Conservation (phyloP, 37 sponge, comb jelly and placozoan genomes). For the Bolinopsis microptera region DNA sequence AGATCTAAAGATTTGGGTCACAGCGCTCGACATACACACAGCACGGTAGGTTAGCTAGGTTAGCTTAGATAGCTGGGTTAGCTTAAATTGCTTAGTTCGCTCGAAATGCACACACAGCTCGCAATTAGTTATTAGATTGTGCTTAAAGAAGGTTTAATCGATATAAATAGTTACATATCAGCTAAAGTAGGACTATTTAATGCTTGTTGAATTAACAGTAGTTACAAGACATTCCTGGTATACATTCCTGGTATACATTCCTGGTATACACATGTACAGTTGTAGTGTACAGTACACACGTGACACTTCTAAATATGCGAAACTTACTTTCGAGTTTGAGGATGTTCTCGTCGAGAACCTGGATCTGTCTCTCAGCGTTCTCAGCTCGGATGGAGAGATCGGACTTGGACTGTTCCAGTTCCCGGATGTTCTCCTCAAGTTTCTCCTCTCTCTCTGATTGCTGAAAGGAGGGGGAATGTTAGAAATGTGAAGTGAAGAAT, state of each 20-base stretch:
- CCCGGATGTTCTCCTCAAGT: slow-evolving; percentile 39
- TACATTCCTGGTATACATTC: background rate
- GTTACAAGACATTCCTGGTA: too few relatives aligned
- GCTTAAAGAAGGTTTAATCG: background rate
- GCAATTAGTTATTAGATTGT: background rate
- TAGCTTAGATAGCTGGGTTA: too few relatives aligned
- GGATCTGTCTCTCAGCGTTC: slow-evolving; percentile 64
- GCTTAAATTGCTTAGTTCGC: background rate
- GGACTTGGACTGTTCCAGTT: background rate
- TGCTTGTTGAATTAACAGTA: background rate
- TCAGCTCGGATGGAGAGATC: slow-evolving; percentile 63
- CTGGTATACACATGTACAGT: background rate
- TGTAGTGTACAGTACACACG: background rate
- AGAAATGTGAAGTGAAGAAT: background rate
- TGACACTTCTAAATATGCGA: background rate
- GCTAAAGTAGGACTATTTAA: background rate
- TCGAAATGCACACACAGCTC: background rate
- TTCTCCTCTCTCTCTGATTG: slow-evolving; percentile 52
- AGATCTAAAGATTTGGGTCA: background rate
- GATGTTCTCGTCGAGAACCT: slow-evolving; percentile 61
- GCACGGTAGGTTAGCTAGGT: too few relatives aligned
- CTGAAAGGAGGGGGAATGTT: background rate
- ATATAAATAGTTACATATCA: background rate
- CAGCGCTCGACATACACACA: too few relatives aligned
- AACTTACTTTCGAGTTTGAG: slow-evolving; percentile 54